These are phyloP conservation scores for Sipha maydis DNA, from an alignment of 2,888 invertebrate genomes.

Conservation along the genomic window DNA sequence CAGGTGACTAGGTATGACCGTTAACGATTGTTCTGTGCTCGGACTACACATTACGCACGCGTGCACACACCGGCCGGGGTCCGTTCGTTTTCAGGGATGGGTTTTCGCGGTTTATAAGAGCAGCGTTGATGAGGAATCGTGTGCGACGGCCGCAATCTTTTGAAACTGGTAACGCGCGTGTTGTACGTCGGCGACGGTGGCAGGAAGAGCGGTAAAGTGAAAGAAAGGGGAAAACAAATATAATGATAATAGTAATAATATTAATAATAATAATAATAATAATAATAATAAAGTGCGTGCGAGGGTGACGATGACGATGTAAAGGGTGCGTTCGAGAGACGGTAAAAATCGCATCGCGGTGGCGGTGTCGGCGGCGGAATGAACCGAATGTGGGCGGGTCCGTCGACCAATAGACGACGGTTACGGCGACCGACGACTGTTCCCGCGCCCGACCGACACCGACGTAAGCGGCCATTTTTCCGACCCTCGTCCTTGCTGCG, in stretches of 20 bases:
- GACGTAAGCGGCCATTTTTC: constrained; percentile 49
- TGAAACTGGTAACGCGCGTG: background rate
- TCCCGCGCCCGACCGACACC: constrained; percentile 35
- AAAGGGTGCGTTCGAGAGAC: background rate
- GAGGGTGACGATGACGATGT: background rate
- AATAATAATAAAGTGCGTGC: constrained; percentile 29
- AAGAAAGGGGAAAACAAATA: background rate
- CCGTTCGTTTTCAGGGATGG: background rate
- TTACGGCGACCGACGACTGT: background rate
- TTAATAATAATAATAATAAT: background rate
- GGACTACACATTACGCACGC: too few relatives aligned
- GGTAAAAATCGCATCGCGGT: constrained; percentile 23
- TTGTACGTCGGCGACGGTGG: background rate
- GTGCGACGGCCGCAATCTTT: background rate
- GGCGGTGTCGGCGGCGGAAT: background rate
- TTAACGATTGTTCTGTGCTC: too few relatives aligned
- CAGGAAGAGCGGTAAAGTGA: background rate
- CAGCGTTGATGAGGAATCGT: too few relatives aligned
- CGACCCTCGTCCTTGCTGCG: background rate
- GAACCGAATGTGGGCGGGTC: background rate
- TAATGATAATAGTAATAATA: background rate
- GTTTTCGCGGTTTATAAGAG: background rate
- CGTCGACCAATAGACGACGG: constrained; percentile 38
- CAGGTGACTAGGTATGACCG: too few relatives aligned
- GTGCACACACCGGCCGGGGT: too few relatives aligned